Evolutionary conservation across 2,797 vertebrate species (phyloP), one percentile per base, ranked within the genome.

Genomic region (Dendrocincla fuliginosa): DNA sequence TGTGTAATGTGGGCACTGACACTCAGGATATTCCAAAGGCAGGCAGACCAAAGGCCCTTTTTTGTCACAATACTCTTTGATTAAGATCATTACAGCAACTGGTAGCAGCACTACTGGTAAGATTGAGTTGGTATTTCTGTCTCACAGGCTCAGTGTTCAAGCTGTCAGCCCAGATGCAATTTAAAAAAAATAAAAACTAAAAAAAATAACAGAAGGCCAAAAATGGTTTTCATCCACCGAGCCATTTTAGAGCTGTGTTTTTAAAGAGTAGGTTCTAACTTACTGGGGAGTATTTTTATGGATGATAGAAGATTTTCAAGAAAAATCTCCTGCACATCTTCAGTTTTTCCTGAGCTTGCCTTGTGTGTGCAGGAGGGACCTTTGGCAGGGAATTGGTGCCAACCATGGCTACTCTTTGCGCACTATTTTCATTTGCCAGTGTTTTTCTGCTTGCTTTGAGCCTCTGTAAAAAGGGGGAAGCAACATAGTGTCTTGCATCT

Each of bases 1-100:
- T 30, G 64, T 37, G 61, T 50, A 28, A 56, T 74, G 63, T 84
- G 94, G 88, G 92, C 91, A 59, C 37, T 41, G 81, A 30, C 76
- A 68, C 80, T 79, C 70, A 11, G 86, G 67, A 74, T 41, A 25
- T 53, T 65, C 88, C 80, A 49, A 55, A 73, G 69, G 86, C 91
- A 71, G 87, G 56, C 89, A 67, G 65, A 94, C 67, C 84, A 60
- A 52, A 92, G 82, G 52, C 83, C 86, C 85, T 79, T 91, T 96
- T 89, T 93, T 75, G 77, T 96, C 96, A 95, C 95, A 96, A 92
- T 97, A 71, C 86, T 91, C 93, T 92, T 92, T 96, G 95, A 97
- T 96, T 95, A 96, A 94, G 92, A 95, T 94, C 86, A 84, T 96
- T 91, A 80, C 56, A 96, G 95, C 10, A 64, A 96, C 96, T 92